Conservation (phyloP, 2,113 vertebrate genomes). For the Rhinolophus ferrumequinum region DNA sequence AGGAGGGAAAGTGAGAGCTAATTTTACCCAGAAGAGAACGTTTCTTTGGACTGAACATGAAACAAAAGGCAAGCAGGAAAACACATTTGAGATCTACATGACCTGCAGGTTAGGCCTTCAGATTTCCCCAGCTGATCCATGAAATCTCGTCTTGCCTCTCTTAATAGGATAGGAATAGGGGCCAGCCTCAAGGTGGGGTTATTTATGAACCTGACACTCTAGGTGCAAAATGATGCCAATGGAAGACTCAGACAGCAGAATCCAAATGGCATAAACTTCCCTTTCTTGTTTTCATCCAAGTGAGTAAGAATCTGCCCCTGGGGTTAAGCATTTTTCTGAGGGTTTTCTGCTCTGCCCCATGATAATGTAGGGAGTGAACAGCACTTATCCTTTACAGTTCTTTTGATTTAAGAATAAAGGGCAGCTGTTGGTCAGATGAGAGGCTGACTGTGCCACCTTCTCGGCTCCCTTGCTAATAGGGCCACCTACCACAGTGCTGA, state of each 20-base stretch:
- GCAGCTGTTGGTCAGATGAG: not conserved
- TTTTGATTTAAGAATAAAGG: not conserved
- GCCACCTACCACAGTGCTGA: not conserved
- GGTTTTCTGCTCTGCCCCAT: not conserved
- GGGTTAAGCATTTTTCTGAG: not conserved
- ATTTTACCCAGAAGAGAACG: not conserved
- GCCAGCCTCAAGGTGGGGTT: not conserved
- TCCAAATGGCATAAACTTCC: not conserved
- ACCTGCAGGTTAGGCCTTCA: not conserved
- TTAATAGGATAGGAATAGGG: not conserved
- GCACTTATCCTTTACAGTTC: not conserved
- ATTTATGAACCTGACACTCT: constrained; percentile 5
- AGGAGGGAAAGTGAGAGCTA: not conserved
- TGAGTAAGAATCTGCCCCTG: not conserved
- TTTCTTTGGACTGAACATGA: not conserved
- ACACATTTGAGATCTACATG: not conserved
- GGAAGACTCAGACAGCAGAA: not conserved
- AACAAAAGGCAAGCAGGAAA: not conserved
- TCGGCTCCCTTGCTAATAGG: not conserved
- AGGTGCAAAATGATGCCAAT: not conserved
- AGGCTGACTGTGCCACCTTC: not conserved
- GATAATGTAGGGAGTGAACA: not conserved
- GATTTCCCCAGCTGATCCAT: not conserved
- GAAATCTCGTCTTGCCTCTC: not conserved
- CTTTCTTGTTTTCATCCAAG: constrained; percentile 1